These are phyloP conservation scores for Kryphioiulus occultus DNA, from an alignment of 2,888 invertebrate species.

Conservation along the genomic window DNA sequence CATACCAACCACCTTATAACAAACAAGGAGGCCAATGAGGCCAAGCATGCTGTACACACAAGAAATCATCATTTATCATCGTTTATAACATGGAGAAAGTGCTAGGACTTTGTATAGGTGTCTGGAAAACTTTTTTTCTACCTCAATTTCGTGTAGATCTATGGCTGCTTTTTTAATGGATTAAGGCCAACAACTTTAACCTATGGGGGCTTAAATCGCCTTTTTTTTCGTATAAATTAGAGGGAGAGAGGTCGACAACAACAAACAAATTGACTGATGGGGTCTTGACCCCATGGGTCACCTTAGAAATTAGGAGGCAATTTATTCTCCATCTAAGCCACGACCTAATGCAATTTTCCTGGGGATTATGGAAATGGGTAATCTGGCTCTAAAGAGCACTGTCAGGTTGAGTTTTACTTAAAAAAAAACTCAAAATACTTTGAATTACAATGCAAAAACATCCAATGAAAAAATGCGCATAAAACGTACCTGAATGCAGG, in stretches of 20 bases:
- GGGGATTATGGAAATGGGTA: conserved; percentile 20
- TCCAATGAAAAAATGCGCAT: neutral
- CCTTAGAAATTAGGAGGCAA: conserved; percentile 17
- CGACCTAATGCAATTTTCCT: neutral
- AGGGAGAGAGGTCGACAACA: conserved; percentile 12
- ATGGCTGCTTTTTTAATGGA: neutral
- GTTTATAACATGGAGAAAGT: neutral
- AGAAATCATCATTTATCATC: conserved; percentile 27
- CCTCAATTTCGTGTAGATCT: neutral
- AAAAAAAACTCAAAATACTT: neutral
- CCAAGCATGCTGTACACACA: neutral
- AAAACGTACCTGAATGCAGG: too few relatives aligned
- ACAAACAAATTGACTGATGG: conserved; percentile 27
- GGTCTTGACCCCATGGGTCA: conserved; percentile 8
- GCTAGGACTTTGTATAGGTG: neutral
- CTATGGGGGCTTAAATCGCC: conserved; percentile 14
- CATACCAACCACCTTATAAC: neutral
- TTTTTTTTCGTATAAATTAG: conserved; percentile 1
- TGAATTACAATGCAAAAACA: neutral
- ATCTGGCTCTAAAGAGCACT: neutral
- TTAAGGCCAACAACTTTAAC: conserved; percentile 7
- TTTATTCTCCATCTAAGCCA: neutral
- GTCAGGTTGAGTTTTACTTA: neutral
- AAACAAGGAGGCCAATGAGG: neutral
- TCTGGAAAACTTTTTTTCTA: too few relatives aligned